Evolutionary conservation across 2,888 invertebrate genomes (phyloP).

Genomic region (Nowickia ferox): DNA sequence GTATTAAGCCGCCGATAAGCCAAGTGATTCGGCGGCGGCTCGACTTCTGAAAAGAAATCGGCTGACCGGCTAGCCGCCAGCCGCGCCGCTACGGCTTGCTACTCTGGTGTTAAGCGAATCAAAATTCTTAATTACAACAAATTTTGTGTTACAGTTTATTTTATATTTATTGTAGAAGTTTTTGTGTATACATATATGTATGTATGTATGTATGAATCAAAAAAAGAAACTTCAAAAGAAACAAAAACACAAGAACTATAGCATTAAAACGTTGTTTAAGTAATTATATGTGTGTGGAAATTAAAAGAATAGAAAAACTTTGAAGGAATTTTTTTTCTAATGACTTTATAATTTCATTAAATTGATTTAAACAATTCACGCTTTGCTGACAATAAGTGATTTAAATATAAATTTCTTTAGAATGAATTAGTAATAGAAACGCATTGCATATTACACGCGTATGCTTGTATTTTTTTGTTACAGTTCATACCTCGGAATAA

Average conservation of each 20-base stretch:
- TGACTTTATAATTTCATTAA: neutral
- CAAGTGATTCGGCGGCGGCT: no score
- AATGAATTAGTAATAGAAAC: neutral
- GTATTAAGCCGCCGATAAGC: no score
- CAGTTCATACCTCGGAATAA: no score
- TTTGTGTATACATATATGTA: no score
- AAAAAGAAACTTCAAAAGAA: constrained; percentile 16
- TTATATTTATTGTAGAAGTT: neutral
- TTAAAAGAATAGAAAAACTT: constrained; percentile 3
- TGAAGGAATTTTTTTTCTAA: neutral
- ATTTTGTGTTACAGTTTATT: neutral
- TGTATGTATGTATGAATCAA: no score
- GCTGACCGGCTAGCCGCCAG: no score
- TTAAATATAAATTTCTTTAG: neutral
- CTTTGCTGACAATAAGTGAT: no score
- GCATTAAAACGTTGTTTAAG: neutral
- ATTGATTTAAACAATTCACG: no score
- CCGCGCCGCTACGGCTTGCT: no score
- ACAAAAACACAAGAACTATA: constrained; percentile 16
- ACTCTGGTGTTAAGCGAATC: constrained; percentile 28
- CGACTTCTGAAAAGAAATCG: no score
- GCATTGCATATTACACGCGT: no score
- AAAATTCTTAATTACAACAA: constrained; percentile 29
- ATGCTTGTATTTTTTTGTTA: no score
- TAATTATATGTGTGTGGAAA: neutral